Evolutionary conservation across 2,113 vertebrate species (phyloP), one percentile per base, ranked within the genome.

Genomic region (Lophius piscatorius): DNA sequence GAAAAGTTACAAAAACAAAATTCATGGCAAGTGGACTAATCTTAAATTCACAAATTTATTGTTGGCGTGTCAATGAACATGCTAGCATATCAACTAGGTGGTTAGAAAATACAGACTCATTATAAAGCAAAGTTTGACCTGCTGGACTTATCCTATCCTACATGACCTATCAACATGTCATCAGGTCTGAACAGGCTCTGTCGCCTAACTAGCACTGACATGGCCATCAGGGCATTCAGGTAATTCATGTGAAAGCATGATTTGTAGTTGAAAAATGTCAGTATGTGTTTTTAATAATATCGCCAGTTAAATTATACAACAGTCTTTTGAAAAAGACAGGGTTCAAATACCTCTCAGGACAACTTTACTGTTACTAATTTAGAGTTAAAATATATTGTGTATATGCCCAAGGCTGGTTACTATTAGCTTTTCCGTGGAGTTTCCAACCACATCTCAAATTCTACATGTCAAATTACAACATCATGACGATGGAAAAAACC

Each of bases 121-220:
- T 31, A 7, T 31, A 31, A 10, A 10, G 29, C 11, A 3, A 28
- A 9, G 26, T 5, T 6, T 31, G 29, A 31, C 11, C 29, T 31
- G 29, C 29, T 3, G 5, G 29, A 31, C 11, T 8, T 31, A n/a
- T n/a, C n/a, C n/a, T n/a, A n/a, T n/a, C n/a, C n/a, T n/a, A n/a
- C n/a, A n/a, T 10, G 8, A 31, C 9, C 29, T 31, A 10, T 31
- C 29, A 8, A 31, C 29, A 8, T 3, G 29, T 31, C 9, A 31
- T 31, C 8, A 9, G 29, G 29, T 31, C 29, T 31, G 29, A 31
- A 5, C 3, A 31, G 8, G 29, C 31, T 41, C 33, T 17, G 14
- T 78, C 71, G 59, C 69, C 66, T 81, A 51, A 66, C 78, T 78
- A 78, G 72, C 81, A 76, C 67, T 56, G 26, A 58, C 50, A 41